Conservation (phyloP, 2,888 invertebrate species). For the Oscheius sp. region DNA sequence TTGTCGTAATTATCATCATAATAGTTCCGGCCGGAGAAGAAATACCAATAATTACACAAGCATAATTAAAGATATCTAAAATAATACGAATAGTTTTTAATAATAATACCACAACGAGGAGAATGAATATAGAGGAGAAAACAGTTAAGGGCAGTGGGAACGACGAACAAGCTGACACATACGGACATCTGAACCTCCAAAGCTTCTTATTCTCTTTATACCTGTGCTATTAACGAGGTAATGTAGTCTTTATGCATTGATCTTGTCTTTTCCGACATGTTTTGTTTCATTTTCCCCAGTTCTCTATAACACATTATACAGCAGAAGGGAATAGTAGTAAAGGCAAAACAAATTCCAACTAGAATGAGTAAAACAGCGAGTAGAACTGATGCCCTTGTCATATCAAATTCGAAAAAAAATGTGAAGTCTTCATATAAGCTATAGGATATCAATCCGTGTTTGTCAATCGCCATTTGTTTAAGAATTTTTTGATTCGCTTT, state of each 20-base stretch:
- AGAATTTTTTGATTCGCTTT: not conserved
- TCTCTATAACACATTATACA: not conserved
- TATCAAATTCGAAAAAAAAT: not conserved
- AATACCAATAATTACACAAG: not conserved
- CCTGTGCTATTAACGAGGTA: not conserved
- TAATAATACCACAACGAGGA: not conserved
- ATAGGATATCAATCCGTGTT: not conserved
- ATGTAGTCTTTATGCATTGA: not conserved
- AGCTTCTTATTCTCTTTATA: not conserved
- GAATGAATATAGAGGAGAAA: not conserved
- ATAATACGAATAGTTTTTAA: not conserved
- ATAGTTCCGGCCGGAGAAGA: not conserved
- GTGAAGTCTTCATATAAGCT: not conserved
- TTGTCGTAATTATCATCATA: not conserved
- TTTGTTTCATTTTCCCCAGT: not conserved
- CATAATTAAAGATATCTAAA: not conserved
- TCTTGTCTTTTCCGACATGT: not conserved
- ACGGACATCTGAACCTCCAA: not conserved
- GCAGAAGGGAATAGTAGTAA: not conserved
- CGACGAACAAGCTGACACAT: not conserved
- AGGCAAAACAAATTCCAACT: not conserved
- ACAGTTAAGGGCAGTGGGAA: not conserved
- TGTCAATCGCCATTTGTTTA: not conserved
- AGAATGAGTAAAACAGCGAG: not conserved
- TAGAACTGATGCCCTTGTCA: not conserved